These are phyloP conservation scores for Operophtera brumata DNA, from an alignment of 2,888 invertebrate genomes.

Conservation along the genomic window DNA sequence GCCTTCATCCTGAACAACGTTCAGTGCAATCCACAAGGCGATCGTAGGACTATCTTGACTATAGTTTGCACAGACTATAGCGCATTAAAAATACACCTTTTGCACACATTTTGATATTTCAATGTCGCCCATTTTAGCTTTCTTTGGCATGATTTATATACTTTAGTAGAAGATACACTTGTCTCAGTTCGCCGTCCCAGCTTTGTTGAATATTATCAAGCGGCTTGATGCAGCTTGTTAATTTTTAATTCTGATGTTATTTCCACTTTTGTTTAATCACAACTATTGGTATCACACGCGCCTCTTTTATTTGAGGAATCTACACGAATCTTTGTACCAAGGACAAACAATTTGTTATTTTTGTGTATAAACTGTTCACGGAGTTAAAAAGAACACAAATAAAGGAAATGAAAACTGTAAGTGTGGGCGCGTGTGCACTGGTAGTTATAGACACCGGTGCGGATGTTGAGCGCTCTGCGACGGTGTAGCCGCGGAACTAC, in stretches of 20 bases:
- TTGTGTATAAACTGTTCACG: too few relatives aligned
- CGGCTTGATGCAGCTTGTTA: conserved; percentile 7
- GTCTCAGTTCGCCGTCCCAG: background rate
- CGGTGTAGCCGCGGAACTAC: background rate
- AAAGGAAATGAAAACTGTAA: too few relatives aligned
- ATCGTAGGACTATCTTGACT: background rate
- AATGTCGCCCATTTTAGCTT: background rate
- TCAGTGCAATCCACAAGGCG: too few relatives aligned
- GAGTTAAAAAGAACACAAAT: too few relatives aligned
- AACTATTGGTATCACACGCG: background rate
- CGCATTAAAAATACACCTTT: background rate
- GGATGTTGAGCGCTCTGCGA: conserved; percentile 5
- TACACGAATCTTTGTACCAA: too few relatives aligned
- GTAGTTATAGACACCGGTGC: background rate
- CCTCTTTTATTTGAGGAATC: too few relatives aligned
- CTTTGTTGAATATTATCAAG: conserved; percentile 5
- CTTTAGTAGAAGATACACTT: conserved; percentile 5
- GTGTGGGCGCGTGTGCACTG: background rate
- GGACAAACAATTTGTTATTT: too few relatives aligned
- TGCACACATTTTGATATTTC: background rate
- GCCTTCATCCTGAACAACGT: too few relatives aligned
- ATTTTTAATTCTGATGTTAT: conserved; percentile 5
- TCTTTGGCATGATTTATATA: conserved; percentile 13
- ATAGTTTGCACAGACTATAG: conserved; percentile 3
- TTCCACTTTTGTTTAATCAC: background rate